A percentile compares a stretch with the other conserved stretches of the same genome.
Evolutionary conservation across 2,113 vertebrate genomes (phyloP).

Genomic region (Syngnathus floridae): DNA sequence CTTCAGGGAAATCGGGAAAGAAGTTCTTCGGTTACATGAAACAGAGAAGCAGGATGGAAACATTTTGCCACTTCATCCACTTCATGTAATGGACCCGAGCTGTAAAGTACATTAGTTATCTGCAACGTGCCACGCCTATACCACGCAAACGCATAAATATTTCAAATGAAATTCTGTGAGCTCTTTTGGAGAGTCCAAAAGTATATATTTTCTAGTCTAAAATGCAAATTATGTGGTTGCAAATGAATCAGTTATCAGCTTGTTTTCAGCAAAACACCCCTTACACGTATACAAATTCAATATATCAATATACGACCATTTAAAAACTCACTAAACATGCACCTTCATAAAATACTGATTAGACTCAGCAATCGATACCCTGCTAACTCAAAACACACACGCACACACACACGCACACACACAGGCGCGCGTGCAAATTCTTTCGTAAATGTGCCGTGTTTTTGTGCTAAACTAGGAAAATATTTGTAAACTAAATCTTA

Average conservation of each 20-base stretch:
- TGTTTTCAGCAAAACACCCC: background rate
- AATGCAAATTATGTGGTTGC: background rate
- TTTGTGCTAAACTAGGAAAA: background rate
- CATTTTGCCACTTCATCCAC: background rate
- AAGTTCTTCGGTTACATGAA: too few relatives aligned
- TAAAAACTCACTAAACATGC: background rate
- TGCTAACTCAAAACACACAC: background rate
- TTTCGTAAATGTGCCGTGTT: background rate
- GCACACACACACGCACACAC: background rate
- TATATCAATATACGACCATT: background rate
- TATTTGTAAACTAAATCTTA: background rate
- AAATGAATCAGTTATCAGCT: background rate
- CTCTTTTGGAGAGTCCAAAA: background rate
- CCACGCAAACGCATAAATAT: background rate
- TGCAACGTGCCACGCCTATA: background rate
- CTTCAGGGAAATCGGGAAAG: too few relatives aligned
- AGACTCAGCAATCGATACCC: background rate
- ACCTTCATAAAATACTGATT: background rate
- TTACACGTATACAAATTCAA: background rate
- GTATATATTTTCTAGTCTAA: background rate
- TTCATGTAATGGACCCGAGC: background rate
- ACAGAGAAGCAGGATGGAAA: too few relatives aligned
- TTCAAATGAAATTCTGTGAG: background rate
- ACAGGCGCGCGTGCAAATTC: background rate
- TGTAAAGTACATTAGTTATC: background rate